Percentiles rank a stretch among this genome's conserved stretches.
phyloP scores from a whole-genome alignment of 35 echinoderm and acorn worm species.

The Lytechinus variegatus region DNA sequence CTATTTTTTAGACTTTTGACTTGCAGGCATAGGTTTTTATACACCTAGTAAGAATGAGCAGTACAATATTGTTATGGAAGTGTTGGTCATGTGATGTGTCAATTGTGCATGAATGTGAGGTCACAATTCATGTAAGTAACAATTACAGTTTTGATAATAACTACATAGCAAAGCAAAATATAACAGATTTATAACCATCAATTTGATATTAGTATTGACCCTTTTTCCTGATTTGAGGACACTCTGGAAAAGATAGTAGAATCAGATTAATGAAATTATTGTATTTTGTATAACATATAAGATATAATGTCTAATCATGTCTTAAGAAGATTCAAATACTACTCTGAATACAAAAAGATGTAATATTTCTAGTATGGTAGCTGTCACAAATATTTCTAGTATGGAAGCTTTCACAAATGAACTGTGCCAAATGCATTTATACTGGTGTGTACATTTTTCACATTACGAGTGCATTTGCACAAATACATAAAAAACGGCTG shows the following conservation, averaged over 20 bases:
- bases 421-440: constrained; percentile 11
- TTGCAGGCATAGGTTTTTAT: too few relatives aligned
- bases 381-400: not conserved
- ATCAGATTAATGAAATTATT: not conserved
- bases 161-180: too few relatives aligned
- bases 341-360: not conserved
- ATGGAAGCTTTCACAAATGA: not conserved
- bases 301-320: not conserved
- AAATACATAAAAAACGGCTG: not conserved
- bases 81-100: too few relatives aligned
- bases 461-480: not conserved
- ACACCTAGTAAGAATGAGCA: too few relatives aligned
- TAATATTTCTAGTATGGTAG: too few relatives aligned
- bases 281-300: not conserved
- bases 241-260: not conserved
- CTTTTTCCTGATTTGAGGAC: not conserved
- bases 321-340: not conserved
- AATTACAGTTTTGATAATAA: too few relatives aligned
- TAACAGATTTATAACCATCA: too few relatives aligned
- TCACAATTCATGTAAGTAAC: too few relatives aligned
- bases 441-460: not conserved
- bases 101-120: too few relatives aligned
- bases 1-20: too few relatives aligned
- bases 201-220: too few relatives aligned
- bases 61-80: too few relatives aligned